These are phyloP conservation scores for Lampris incognitus DNA, from an alignment of 2,113 vertebrate genomes.

Conservation along the genomic window DNA sequence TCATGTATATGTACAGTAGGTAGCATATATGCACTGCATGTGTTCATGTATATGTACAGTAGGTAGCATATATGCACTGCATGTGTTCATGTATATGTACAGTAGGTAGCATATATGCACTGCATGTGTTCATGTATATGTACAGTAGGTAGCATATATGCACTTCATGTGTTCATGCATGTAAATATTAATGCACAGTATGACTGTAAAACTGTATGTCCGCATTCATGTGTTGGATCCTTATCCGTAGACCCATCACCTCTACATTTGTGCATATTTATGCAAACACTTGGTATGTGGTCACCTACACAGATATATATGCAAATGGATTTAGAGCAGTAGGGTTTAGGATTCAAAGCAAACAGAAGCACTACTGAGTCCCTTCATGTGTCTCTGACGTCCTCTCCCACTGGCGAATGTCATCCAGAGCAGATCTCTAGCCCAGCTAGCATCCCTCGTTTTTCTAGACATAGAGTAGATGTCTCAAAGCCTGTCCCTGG, in stretches of 20 bases:
- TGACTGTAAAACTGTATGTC: too few relatives aligned
- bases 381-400: slow-evolving; percentile 49
- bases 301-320: background rate
- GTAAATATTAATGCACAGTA: too few relatives aligned
- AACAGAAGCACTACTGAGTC: slow-evolving; percentile 27
- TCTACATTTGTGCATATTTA: slow-evolving; percentile 70
- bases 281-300: background rate
- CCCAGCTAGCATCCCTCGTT: slow-evolving; percentile 9
- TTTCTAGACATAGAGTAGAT: slow-evolving; percentile 31
- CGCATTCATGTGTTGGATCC: slow-evolving; percentile 80
- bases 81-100: too few relatives aligned
- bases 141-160: too few relatives aligned
- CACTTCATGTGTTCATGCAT: too few relatives aligned
- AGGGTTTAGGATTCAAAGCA: slow-evolving; percentile 36
- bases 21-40: too few relatives aligned
- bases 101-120: too few relatives aligned
- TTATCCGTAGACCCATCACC: slow-evolving; percentile 93
- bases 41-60: too few relatives aligned
- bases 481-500: background rate
- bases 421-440: slow-evolving; percentile 19
- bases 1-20: too few relatives aligned
- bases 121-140: too few relatives aligned
- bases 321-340: slow-evolving; percentile 20
- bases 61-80: too few relatives aligned
- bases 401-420: background rate